Percentiles rank a stretch among this genome's conserved stretches.
phyloP scores from a whole-genome alignment of 2,797 vertebrate species.

The Notoglanidium macrostoma region DNA sequence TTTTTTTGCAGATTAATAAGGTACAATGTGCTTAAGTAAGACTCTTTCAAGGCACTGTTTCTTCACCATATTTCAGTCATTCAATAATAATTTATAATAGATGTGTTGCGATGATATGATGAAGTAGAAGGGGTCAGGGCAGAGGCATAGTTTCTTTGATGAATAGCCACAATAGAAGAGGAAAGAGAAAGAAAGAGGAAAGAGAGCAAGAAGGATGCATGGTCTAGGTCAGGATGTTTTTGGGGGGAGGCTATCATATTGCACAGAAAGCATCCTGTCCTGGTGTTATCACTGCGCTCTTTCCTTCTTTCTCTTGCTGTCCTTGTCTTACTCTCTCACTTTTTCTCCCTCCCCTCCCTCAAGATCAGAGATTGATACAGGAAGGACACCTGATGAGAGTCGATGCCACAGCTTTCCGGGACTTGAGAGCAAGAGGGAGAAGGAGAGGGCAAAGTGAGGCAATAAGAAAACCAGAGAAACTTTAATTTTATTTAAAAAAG shows the following conservation, averaged over 20 bases:
- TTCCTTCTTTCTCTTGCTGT: conserved; percentile 66
- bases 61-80: neutral
- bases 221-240: conserved; percentile 75
- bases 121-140: conserved; percentile 5
- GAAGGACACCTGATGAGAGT: conserved; percentile 84
- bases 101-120: conserved; percentile 17
- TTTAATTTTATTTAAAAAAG: conserved; percentile 33
- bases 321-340: conserved; percentile 67
- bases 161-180: conserved; percentile 42
- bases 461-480: conserved; percentile 6
- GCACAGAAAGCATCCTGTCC: conserved; percentile 77
- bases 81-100: neutral
- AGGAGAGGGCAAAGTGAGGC: conserved; percentile 50
- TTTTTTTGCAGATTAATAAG: neutral
- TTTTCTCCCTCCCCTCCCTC: conserved; percentile 58
- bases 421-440: conserved; percentile 69
- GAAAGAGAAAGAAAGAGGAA: conserved; percentile 38
- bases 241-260: conserved; percentile 73
- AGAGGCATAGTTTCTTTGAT: conserved; percentile 27
- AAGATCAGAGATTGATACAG: conserved; percentile 74
- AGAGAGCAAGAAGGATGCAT: conserved; percentile 51
- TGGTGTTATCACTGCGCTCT: conserved; percentile 74
- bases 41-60: neutral
- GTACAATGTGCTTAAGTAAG: neutral
- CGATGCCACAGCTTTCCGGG: conserved; percentile 79